phyloP scores from a whole-genome alignment of 1,140 invertebrate species.

The Temnothorax longispinosus region DNA sequence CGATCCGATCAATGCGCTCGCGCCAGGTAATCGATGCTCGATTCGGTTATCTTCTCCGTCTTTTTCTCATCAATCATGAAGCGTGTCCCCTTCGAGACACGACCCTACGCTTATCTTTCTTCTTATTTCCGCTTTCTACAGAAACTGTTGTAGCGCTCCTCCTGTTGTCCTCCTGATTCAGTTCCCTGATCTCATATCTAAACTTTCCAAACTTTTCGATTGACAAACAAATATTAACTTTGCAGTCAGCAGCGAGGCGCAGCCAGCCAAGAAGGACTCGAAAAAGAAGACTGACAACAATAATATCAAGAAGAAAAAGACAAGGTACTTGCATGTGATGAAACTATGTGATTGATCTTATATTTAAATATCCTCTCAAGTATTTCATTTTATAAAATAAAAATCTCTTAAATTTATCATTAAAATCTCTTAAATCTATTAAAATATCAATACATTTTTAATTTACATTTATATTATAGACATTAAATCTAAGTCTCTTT shows the following conservation, averaged over 20 bases:
- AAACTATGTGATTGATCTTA: background rate
- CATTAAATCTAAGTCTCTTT: background rate
- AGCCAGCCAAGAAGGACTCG: slow-evolving; percentile 89
- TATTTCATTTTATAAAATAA: background rate
- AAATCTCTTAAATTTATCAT: background rate
- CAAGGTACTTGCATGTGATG: slow-evolving; percentile 88
- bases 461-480: background rate
- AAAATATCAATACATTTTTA: background rate
- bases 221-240: slow-evolving; percentile 47
- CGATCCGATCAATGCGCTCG: slow-evolving; percentile 80
- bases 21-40: slow-evolving; percentile 77
- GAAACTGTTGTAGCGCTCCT: background rate
- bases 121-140: background rate
- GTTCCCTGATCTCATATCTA: background rate
- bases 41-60: background rate
- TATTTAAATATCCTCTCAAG: background rate
- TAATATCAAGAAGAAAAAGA: slow-evolving; percentile 97
- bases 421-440: background rate
- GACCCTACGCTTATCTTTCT: background rate
- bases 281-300: slow-evolving; percentile 95
- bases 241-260: slow-evolving; percentile 82
- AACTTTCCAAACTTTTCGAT: background rate
- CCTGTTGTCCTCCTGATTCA: background rate
- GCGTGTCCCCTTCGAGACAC: background rate
- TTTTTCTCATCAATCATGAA: background rate